Conservation (phyloP, 2,888 invertebrate genomes). For the Lasioglossum figueresi region DNA sequence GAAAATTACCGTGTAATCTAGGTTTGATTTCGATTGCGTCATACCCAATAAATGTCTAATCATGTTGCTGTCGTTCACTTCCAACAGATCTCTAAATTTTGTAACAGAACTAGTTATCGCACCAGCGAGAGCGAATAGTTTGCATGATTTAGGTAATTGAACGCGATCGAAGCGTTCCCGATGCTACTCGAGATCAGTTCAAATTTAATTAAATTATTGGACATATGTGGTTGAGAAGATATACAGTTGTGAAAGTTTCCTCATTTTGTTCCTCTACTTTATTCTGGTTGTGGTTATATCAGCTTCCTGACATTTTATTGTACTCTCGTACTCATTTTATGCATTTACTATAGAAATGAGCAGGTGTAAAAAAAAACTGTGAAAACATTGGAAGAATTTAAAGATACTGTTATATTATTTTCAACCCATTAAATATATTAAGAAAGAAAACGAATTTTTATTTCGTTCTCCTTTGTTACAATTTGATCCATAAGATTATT, state of each 20-base stretch:
- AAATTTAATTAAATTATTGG: not conserved
- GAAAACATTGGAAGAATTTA: too few relatives aligned
- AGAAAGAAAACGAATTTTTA: too few relatives aligned
- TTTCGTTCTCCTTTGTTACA: too few relatives aligned
- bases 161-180: not conserved
- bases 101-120: not conserved
- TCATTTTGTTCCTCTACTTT: not conserved
- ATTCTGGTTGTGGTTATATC: not conserved
- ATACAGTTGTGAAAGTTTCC: not conserved
- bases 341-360: too few relatives aligned
- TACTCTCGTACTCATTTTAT: too few relatives aligned
- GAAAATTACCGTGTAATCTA: conserved; percentile 14
- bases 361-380: too few relatives aligned
- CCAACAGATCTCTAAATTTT: not conserved
- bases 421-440: too few relatives aligned
- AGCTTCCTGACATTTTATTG: too few relatives aligned
- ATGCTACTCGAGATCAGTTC: not conserved
- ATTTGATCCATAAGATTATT: too few relatives aligned
- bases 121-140: not conserved
- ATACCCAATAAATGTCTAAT: not conserved
- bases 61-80: not conserved
- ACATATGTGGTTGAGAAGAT: not conserved
- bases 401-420: too few relatives aligned
- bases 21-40: not conserved
- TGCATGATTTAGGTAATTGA: not conserved